Evolutionary conservation across 2,113 vertebrate genomes (phyloP), one percentile per base, ranked within the genome.

Genomic region (Myotis lucifugus): DNA sequence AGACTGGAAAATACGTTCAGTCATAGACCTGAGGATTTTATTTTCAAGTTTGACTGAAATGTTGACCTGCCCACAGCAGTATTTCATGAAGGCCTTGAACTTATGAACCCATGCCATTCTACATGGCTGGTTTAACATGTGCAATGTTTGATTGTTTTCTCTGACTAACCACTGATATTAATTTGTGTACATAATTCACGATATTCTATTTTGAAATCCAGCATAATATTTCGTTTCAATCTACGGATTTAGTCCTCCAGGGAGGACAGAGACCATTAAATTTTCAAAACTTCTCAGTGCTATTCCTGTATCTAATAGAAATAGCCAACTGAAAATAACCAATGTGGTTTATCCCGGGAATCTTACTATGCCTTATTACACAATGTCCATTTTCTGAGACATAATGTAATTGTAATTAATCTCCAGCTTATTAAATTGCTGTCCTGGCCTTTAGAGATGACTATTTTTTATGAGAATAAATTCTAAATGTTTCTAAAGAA

Each of bases 251-350:
- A 90, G 59, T 73, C 54, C 67, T 93, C 72, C 6, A 88, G 40
- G 61, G 64, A 96, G 67, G 52, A 64, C 34, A 90, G 46, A 91
- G 59, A 67, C 64, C 76, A 92, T 94, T 95, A 94, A 90, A 96
- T 97, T 96, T 97, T 93, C 88, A 96, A 95, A 97, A 85, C 79
- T 97, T 97, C 88, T 95, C 94, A 74, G 23, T 96, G 52, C 85
- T 95, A 88, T 98, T 97, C 90, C 96, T 96, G 95, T 97, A 95
- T 84, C 91, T 98, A 96, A 89, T 52, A 96, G 91, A 96, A 97
- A 77, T 66, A 91, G 21, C 40, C 89, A 90, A 29, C 61, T 97
- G 94, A 98, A 94, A 95, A 96, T 84, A 87, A 78, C 42, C 34
- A 23, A 72, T 21, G 17, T 42, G 48, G 27, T 91, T 91, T 93